A percentile compares a stretch with the other conserved stretches of the same genome.
Conservation (phyloP, 2,797 vertebrate genomes). For the Epinephelus coioides region DNA sequence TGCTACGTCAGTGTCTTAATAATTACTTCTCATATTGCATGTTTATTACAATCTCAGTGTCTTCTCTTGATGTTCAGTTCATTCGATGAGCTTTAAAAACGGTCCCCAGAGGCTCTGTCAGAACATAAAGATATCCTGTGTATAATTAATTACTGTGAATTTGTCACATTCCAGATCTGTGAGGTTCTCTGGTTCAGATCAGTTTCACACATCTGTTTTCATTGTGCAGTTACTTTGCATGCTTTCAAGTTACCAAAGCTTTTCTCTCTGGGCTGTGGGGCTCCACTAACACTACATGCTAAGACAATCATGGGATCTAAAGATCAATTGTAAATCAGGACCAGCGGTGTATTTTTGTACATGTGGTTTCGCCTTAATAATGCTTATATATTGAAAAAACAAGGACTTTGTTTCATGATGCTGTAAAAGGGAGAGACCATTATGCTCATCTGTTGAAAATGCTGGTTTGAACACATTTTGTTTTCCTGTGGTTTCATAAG, state of each 20-base stretch:
- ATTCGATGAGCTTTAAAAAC: conserved; percentile 40
- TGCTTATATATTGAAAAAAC: conserved; percentile 26
- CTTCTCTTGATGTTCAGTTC: conserved; percentile 29
- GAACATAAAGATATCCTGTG: conserved; percentile 34
- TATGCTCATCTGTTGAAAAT: conserved; percentile 59
- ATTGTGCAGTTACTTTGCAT: conserved; percentile 36
- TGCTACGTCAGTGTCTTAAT: conserved; percentile 59
- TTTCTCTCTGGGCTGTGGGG: conserved; percentile 32
- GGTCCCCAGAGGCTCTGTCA: conserved; percentile 37
- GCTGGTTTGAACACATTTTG: conserved; percentile 57
- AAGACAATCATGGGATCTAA: conserved; percentile 70
- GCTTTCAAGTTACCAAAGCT: conserved; percentile 50
- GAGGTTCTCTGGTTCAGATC: conserved; percentile 45
- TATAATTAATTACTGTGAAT: conserved; percentile 71
- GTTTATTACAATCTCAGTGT: conserved; percentile 59
- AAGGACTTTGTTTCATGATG: conserved; percentile 52
- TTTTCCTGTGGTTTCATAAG: conserved; percentile 62
- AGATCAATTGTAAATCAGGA: conserved; percentile 52
- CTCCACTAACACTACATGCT: conserved; percentile 38
- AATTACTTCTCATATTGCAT: conserved; percentile 68
- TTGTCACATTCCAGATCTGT: conserved; percentile 69
- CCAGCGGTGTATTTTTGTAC: conserved; percentile 53
- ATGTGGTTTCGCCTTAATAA: conserved; percentile 44
- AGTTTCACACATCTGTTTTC: conserved; percentile 22
- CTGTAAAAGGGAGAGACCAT: conserved; percentile 71